These are phyloP conservation scores for Macaria liturata DNA, from an alignment of 2,888 invertebrate genomes.

Conservation along the genomic window DNA sequence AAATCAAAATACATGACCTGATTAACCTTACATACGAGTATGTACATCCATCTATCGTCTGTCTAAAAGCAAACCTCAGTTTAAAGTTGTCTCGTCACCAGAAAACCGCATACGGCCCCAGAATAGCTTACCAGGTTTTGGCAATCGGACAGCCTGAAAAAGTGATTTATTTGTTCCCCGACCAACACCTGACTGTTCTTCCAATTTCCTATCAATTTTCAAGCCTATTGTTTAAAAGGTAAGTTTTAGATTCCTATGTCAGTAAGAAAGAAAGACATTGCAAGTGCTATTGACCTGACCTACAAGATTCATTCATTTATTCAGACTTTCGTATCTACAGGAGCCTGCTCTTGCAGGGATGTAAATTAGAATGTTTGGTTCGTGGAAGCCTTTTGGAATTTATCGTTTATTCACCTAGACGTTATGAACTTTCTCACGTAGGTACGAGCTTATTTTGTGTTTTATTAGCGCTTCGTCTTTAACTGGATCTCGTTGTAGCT, in stretches of 20 bases:
- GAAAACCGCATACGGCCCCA: slow-evolving; percentile 11
- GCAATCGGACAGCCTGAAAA: slow-evolving; percentile 26
- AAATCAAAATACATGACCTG: too few relatives aligned
- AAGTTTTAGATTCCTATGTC: slow-evolving; percentile 10
- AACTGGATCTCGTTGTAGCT: too few relatives aligned
- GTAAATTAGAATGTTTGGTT: slow-evolving; percentile 11
- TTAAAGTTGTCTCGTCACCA: not conserved
- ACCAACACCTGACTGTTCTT: slow-evolving; percentile 6
- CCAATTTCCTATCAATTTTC: not conserved
- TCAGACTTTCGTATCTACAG: slow-evolving; percentile 23
- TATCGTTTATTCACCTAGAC: not conserved
- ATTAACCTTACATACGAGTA: too few relatives aligned
- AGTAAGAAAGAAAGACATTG: slow-evolving; percentile 5
- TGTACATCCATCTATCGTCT: too few relatives aligned
- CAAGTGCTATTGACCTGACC: slow-evolving; percentile 37
- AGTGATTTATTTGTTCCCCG: slow-evolving; percentile 29
- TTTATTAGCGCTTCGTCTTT: too few relatives aligned
- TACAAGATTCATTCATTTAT: slow-evolving; percentile 41
- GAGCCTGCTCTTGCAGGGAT: slow-evolving; percentile 2
- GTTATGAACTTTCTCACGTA: too few relatives aligned
- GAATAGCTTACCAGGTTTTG: slow-evolving; percentile 24
- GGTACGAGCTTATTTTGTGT: too few relatives aligned
- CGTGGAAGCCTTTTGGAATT: slow-evolving; percentile 7
- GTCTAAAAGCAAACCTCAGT: not conserved
- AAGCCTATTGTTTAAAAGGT: not conserved